Base-by-base conservation (phyloP, 1,140 invertebrate genomes). In the Danaus plexippus region DNA sequence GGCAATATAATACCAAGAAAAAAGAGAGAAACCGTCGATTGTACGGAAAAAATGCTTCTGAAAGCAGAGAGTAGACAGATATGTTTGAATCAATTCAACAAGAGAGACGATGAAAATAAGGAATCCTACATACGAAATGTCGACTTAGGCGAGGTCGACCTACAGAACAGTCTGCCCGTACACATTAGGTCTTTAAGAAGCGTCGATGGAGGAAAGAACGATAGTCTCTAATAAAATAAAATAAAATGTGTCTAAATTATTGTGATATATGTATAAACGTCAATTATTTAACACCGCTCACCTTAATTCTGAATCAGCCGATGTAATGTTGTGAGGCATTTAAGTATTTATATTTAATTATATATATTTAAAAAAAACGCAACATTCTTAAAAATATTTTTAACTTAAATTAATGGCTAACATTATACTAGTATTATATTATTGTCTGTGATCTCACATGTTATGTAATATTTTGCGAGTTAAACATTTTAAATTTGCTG, bases 11-110 rank as follows among this genome's bases (percentile, higher is more conserved):
- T 52, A 12, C 59, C 59, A 13, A 46, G 59, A 42, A 51, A 51
- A 15, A 87, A 87, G 57, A 75, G 85, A 54, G 82, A 86, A 66
- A 67, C 77, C 8, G 61, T 81, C 0, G 79, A 87, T 62, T 86
- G 80, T 59, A 76, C 74, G 9, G 66, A 78, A 48, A 75, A 71
- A 66, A 67, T 66, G 7, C 43, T 47, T 12, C 50, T 82, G 9
- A 67, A 77, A 57, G 68, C 67, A 7, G 73, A 80, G 57, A 80
- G 80, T 32, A 76, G 69, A 59, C 63, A 77, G 64, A 81, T 85
- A 43, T 87, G 82, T 18, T 64, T 85, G 32, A 73, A 69, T 47
- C n/a, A 73, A 7, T 57, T 73, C 8, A 57, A 66, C 45, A 50
- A 56, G n/a, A 62, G 52, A 11, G 48, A 53, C 18, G 53, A 60